Evolutionary conservation across 1,140 invertebrate species (phyloP), one percentile per base, ranked within the genome.

Genomic region (Drosophila pallidifrons): DNA sequence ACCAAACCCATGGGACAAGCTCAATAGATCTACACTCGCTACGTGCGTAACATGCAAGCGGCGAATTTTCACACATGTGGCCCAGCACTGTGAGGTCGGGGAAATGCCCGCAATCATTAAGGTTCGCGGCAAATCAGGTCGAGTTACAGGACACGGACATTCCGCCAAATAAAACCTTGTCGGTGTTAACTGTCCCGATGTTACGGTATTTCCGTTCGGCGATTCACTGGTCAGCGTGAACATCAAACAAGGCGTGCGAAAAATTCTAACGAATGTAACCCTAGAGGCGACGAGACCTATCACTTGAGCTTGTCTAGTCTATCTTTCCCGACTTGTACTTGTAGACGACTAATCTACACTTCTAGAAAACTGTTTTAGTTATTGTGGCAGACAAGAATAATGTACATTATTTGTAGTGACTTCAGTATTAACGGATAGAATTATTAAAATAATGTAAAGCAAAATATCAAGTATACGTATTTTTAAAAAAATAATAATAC

Each of bases 181-280:
- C 55, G 28, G 72, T 85, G 77, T 49, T 70, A 80, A 79, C 66
- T 76, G 30, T 45, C 25, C 57, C 81, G 28, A 63, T 80, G 68
- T 78, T 82, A 83, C 73, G 83, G 85, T 87, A 83, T 88, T 88
- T 89, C 85, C 83, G 85, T 66, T 59, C 13, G n/a, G 11, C 7
- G 28, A n/a, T 51, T 66, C 41, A 46, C 55, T 75, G 61, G 47
- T 73, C 75, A 81, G 52, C 61, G 69, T 71, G 67, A 75, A 90
- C 82, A 74, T 91, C 87, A 91, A 90, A 90, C 87, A 57, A 74
- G 65, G 57, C 75, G 67, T 80, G 74, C 87, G 79, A 75, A 75
- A 91, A 82, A 63, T 91, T 87, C 82, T 49, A 54, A 30, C 13
- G 82, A 91, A 87, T 77, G 87, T 70, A 91, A 90, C 41, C 57